Evolutionary conservation across 2,888 invertebrate genomes (phyloP).

Genomic region (Hypselothyrea guttata): DNA sequence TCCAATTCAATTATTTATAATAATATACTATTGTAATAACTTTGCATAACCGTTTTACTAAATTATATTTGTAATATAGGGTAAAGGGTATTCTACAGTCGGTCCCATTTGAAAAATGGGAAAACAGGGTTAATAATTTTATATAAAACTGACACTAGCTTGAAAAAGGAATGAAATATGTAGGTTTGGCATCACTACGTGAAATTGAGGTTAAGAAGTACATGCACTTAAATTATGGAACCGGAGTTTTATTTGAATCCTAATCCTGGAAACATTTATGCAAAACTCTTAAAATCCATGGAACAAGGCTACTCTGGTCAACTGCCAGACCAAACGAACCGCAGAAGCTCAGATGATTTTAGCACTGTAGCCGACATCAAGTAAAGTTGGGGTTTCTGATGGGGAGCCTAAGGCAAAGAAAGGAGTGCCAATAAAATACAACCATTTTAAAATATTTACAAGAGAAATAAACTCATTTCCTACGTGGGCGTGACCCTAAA

Average conservation of each 20-base stretch:
- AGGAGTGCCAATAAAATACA: neutral
- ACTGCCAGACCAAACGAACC: conserved; percentile 38
- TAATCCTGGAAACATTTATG: conserved; percentile 6
- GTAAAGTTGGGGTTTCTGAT: conserved; percentile 28
- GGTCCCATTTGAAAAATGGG: too few species aligned
- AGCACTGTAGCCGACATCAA: conserved; percentile 55
- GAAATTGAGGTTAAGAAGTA: conserved; percentile 22
- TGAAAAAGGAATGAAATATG: conserved; percentile 2
- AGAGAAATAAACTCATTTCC: conserved; percentile 64
- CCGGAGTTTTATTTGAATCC: conserved; percentile 1
- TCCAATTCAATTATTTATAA: too few species aligned
- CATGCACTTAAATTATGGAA: conserved; percentile 49
- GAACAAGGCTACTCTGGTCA: conserved; percentile 32
- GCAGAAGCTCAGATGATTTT: conserved; percentile 62
- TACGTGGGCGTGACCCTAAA: conserved; percentile 12
- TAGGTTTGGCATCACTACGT: conserved; percentile 10
- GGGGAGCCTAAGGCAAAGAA: neutral
- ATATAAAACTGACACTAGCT: conserved; percentile 26
- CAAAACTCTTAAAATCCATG: conserved; percentile 34
- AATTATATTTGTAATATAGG: too few species aligned
- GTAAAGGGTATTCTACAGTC: too few species aligned
- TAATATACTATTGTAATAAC: too few species aligned
- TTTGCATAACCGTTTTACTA: too few species aligned
- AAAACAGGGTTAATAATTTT: too few species aligned
- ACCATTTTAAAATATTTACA: conserved; percentile 65